Evolutionary conservation across 2,888 invertebrate species (phyloP), one percentile per base, ranked within the genome.

Genomic region (Latrodectus hesperus): DNA sequence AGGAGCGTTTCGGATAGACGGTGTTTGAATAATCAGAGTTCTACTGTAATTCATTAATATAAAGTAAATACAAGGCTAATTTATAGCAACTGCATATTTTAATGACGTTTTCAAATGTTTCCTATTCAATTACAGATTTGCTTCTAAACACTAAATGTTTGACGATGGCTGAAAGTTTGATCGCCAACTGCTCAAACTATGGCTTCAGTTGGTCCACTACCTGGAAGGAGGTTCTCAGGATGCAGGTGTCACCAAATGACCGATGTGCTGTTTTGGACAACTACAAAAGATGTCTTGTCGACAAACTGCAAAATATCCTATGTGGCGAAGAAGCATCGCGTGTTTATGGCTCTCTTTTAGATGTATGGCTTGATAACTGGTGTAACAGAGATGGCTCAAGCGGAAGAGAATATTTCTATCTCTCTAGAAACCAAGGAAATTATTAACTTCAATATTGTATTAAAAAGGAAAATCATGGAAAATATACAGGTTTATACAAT

Each of bases 281-380:
- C 14, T 87, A 87, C 65, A 52, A 51, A n/a, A 55, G 38, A 5
- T 87, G 86, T 49, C 65, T 87, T 9, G 22, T 17, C 0, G 17
- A 16, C 12, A 55, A 51, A 11, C 26, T 87, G 17, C 16, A 14
- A 9, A 22, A 26, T 0, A 52, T 77, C 0, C 2, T 60, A 1
- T 87, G 86, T 55, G 81, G 86, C 1, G 10, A 67, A n/a, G 77
- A 81, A n/a, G 72, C 86, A 8, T 14, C 76, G 26, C 64, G 68
- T 3, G 77, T 82, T n/a, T 87, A 87, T 14, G 81, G 76, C 0
- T 22, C 51, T 9, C 51, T 87, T 12, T 55, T 87, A 9, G 68
- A 87, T 14, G 81, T 82, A 16, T 87, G 86, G 86, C 73, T 87
- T 49, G n/a, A 16, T 11, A 49, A 72, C 26, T 87, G 86, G 86